Evolutionary conservation across 2,113 vertebrate genomes (phyloP), one percentile per base, ranked within the genome.

Genomic region (Aptenodytes patagonicus): DNA sequence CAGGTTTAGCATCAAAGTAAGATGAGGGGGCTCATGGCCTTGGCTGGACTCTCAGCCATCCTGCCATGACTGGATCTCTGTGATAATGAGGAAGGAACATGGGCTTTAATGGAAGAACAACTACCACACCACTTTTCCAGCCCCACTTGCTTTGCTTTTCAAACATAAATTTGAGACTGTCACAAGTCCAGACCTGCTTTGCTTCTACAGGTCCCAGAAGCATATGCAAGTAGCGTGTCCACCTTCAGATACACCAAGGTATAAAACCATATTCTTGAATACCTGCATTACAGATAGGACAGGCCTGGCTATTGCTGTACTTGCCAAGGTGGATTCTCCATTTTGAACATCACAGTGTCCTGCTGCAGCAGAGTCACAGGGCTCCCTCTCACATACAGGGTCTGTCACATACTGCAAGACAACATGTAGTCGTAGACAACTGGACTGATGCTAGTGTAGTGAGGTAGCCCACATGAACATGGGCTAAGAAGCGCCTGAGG

Each of bases 341-440:
- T 60, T 69, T 60, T 9, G 8, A 47, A 46, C 13, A 32, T 18
- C 21, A 36, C 18, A 25, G 8, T 55, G 28, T 7, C n/a, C 57
- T 76, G 16, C 22, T 58, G 52, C 25, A 49, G 10, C 11, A 55
- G 32, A 5, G 29, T 58, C 21, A 47, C 20, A 19, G 78, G 34
- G 9, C 24, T 68, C 14, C 28, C 60, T 28, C 31, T 34, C 42
- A 26, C 16, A 21, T 2, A 17, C 8, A 47, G 26, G 18, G 7
- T 58, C 26, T 83, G 42, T 25, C 47, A 51, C 5, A 2, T 29
- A 8, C 28, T 36, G 51, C 60, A 51, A 57, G 34, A 7, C 22
- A 51, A 21, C 0, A 1, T 2, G 10, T 22, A 52, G 17, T 5
- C 71, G 46, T 42, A 54, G 15, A 40, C 44, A 65, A 2, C 17